Evolutionary conservation across 2,888 invertebrate genomes (phyloP), one percentile per base, ranked within the genome.

Genomic region (Tineola bisselliella): DNA sequence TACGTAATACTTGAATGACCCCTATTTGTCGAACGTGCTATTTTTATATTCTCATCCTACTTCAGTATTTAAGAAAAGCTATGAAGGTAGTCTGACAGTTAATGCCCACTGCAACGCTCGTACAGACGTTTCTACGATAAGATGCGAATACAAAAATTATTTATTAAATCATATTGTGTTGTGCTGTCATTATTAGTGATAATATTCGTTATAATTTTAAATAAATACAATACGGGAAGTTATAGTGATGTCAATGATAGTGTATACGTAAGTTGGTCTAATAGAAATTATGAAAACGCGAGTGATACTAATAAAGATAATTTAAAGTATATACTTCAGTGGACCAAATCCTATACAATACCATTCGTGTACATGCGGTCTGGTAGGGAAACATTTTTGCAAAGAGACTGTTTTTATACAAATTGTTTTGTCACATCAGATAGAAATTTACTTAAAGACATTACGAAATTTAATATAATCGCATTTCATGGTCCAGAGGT

Each of bases 391-490:
- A 69, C 66, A 4, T 81, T 80, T 62, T 65, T 75, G 30, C 65
- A 68, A 0, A 70, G 68, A 48, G 70, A 75, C 8, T 82, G 81
- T 66, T 62, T 66, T n/a, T 69, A 69, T 54, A 73, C 67, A 6
- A 83, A 83, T 59, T 84, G 84, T 64, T 70, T 67, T 59, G 76
- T 83, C 0, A 81, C 80, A 1, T 64, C 62, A 13, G 65, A 82
- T 31, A 67, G 63, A 54, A 65, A 63, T 0, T 66, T 67, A 25
- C 64, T 77, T 0, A 66, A 65, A 2, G 74, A 76, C 63, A 63
- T 67, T 8, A 71, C 71, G 0, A 70, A 74, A 56, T 84, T 74
- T 63, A 79, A 84, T 62, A 77, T 76, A 0, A 66, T 84, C 1
- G 69, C 71, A 0, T 81, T 84, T 61, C 64, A 72, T 62, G 80